These are phyloP conservation scores for Drosophila testacea DNA, from an alignment of 2,888 invertebrate genomes.

Conservation along the genomic window DNA sequence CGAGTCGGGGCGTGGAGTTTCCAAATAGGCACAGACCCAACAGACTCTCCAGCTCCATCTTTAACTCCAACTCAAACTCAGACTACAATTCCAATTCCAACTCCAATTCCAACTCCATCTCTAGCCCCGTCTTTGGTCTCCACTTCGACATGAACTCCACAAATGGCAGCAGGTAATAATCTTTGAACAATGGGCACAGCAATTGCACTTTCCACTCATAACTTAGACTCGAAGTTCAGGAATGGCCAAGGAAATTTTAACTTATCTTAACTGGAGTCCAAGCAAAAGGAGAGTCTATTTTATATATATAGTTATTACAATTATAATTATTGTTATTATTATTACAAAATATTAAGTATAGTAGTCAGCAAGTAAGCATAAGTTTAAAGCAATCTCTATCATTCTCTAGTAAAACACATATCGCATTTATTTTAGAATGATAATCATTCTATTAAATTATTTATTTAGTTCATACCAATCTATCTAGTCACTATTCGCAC, in stretches of 20 bases:
- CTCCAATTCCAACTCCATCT: neutral
- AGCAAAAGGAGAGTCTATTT: too few relatives aligned
- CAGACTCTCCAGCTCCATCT: slow-evolving; percentile 13
- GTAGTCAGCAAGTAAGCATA: too few relatives aligned
- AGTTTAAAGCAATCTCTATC: too few relatives aligned
- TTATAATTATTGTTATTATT: too few relatives aligned
- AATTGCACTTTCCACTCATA: slow-evolving; percentile 5
- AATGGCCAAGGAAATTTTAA: neutral
- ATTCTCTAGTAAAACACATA: too few relatives aligned
- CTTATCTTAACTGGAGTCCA: neutral
- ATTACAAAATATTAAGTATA: too few relatives aligned
- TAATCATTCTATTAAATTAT: too few relatives aligned
- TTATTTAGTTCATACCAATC: too few relatives aligned
- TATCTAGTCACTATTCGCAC: too few relatives aligned
- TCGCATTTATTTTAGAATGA: too few relatives aligned
- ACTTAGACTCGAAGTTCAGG: neutral
- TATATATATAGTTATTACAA: too few relatives aligned
- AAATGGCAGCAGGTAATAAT: slow-evolving; percentile 47
- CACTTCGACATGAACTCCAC: slow-evolving; percentile 1
- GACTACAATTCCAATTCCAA: neutral
- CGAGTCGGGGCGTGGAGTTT: slow-evolving; percentile 56
- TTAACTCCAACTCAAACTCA: neutral
- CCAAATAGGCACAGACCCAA: slow-evolving; percentile 53
- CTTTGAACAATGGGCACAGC: slow-evolving; percentile 39
- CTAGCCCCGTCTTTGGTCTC: neutral